Conservation (phyloP, 2,113 vertebrate genomes). For the Sturnira hondurensis region DNA sequence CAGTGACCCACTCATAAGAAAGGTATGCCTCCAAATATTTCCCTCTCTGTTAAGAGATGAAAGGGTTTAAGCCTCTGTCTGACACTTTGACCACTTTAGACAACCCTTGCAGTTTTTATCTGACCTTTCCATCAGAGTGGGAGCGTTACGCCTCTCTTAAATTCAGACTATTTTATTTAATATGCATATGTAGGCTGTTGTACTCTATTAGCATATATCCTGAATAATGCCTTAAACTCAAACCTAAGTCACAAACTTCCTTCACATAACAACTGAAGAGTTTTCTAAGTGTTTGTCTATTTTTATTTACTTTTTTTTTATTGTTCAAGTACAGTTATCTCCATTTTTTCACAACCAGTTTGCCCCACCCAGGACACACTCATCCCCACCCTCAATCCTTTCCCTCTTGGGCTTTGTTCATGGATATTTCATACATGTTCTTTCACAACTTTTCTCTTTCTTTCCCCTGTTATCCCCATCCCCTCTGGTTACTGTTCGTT, state of each 20-base stretch:
- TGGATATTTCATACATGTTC: no score
- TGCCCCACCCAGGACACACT: no score
- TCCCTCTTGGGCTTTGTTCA: no score
- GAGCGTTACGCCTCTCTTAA: background rate
- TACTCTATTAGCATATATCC: background rate
- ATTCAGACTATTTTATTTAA: constrained; percentile 46
- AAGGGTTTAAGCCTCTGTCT: background rate
- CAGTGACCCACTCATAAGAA: background rate
- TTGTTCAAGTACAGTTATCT: no score
- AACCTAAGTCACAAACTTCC: constrained; percentile 48
- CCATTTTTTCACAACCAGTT: no score
- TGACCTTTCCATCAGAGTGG: background rate
- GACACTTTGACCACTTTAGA: background rate
- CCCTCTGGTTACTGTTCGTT: no score
- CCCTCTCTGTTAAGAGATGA: background rate
- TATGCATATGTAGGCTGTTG: constrained; percentile 8
- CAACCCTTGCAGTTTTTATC: constrained; percentile 9
- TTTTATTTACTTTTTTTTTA: constrained; percentile 75
- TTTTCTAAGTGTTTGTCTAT: constrained; percentile 72
- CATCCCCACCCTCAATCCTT: no score
- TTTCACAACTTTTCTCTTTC: no score
- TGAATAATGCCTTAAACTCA: constrained; percentile 67
- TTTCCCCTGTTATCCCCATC: no score
- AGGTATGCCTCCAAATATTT: background rate
- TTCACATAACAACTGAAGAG: constrained; percentile 64